Evolutionary conservation across 2,113 vertebrate genomes (phyloP).

Genomic region (Prionailurus viverrinus): DNA sequence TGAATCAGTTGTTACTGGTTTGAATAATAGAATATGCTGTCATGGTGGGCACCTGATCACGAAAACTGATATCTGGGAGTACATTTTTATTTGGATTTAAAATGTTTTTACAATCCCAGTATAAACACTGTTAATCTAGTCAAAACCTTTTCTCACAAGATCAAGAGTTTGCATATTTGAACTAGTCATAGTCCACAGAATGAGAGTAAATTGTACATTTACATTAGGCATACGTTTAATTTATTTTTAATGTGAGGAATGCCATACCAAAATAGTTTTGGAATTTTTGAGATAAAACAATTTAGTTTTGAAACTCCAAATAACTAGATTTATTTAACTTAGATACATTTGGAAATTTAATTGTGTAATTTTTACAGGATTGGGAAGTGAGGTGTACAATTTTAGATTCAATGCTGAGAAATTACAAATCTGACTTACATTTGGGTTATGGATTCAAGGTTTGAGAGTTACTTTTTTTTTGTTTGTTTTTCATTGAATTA

Average conservation of each 20-base stretch:
- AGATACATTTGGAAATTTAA: constrained; percentile 53
- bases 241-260: constrained; percentile 49
- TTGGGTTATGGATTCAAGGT: constrained; percentile 14
- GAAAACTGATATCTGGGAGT: constrained; percentile 82
- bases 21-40: constrained; percentile 81
- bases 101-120: constrained; percentile 83
- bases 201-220: constrained; percentile 64
- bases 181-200: constrained; percentile 66
- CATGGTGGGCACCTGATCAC: constrained; percentile 81
- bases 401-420: constrained; percentile 36
- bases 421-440: constrained; percentile 36
- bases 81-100: constrained; percentile 85
- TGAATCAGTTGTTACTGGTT: constrained; percentile 79
- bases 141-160: constrained; percentile 77
- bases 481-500: constrained; percentile 34
- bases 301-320: constrained; percentile 49
- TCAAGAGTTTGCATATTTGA: constrained; percentile 77
- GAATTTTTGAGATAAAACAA: constrained; percentile 62
- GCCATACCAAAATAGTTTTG: constrained; percentile 53
- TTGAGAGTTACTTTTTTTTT: constrained; percentile 17
- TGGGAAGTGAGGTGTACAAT: constrained; percentile 7
- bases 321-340: constrained; percentile 52
- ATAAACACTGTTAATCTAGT: constrained; percentile 82
- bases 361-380: background rate
- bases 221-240: constrained; percentile 35